Evolutionary conservation across 2,797 vertebrate genomes (phyloP).

Genomic region (Sebastes nivosus): DNA sequence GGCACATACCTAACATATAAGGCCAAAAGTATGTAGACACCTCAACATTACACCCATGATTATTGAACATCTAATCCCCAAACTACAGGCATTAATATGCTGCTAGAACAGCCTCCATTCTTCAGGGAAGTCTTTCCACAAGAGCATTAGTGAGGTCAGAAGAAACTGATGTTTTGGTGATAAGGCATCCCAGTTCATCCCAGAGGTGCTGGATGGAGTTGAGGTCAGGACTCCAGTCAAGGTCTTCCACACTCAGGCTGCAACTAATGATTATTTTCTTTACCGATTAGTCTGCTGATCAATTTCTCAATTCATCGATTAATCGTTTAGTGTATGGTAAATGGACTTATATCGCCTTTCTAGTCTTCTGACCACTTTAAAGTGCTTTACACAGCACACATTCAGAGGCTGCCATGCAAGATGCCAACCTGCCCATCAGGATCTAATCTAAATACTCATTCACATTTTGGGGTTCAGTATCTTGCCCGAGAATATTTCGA

Average conservation of each 20-base stretch:
- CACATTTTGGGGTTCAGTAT: too few relatives aligned
- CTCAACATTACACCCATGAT: accelerated
- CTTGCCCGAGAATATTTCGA: too few relatives aligned
- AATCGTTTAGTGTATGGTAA: background rate
- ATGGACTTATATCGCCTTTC: too few relatives aligned
- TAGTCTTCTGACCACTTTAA: too few relatives aligned
- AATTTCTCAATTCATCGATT: background rate
- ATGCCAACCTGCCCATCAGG: too few relatives aligned
- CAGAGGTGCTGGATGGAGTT: background rate
- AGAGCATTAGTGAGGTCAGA: background rate
- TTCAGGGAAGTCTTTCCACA: background rate
- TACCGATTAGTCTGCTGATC: background rate
- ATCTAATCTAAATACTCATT: too few relatives aligned
- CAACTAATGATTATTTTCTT: background rate
- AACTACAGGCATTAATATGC: background rate
- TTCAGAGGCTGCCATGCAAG: too few relatives aligned
- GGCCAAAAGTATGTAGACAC: background rate
- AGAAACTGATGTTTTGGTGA: slow-evolving; percentile 2
- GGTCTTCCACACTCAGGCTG: background rate
- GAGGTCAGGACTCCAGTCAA: background rate
- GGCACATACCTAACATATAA: background rate
- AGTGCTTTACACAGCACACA: too few relatives aligned
- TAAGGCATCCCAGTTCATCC: background rate
- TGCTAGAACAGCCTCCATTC: background rate
- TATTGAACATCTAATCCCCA: background rate